These are phyloP conservation scores for Eupithecia abbreviata DNA, from an alignment of 2,888 invertebrate species.

Conservation along the genomic window DNA sequence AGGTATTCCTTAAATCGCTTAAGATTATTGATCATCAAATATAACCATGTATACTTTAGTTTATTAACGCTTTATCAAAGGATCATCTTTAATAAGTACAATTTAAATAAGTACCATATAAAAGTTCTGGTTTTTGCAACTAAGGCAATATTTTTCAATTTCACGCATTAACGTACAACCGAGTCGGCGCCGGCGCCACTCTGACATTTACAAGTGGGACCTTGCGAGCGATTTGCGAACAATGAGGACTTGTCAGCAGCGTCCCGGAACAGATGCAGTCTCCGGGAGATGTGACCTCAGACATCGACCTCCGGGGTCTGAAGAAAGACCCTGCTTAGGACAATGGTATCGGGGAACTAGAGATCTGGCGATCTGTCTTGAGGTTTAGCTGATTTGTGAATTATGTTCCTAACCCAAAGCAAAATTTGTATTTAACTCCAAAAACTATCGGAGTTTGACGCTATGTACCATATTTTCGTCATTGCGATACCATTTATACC, in stretches of 20 bases:
- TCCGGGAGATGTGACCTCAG: slow-evolving; percentile 67
- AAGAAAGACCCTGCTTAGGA: not conserved
- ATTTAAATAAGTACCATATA: not conserved
- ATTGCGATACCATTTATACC: not conserved
- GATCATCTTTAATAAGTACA: not conserved
- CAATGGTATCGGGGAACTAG: slow-evolving; percentile 7
- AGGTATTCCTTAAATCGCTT: not conserved
- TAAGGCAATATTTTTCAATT: slow-evolving; percentile 44
- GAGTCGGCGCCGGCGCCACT: slow-evolving; percentile 65
- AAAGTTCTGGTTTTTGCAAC: slow-evolving; percentile 32
- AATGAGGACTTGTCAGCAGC: slow-evolving; percentile 71
- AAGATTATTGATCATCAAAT: not conserved
- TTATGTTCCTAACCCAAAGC: not conserved
- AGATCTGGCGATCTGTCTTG: not conserved
- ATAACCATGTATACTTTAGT: not conserved
- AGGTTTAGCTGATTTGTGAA: not conserved
- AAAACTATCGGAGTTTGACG: not conserved
- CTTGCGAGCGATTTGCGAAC: slow-evolving; percentile 76
- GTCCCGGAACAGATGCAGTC: slow-evolving; percentile 71
- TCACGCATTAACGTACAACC: slow-evolving; percentile 45
- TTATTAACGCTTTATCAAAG: not conserved
- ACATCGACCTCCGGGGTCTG: slow-evolving; percentile 56
- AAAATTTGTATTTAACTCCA: not conserved
- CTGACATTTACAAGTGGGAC: slow-evolving; percentile 77
- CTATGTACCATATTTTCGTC: too few relatives aligned